A percentile compares a stretch with the other conserved stretches of the same genome.
Conservation (phyloP, 1,140 invertebrate genomes). For the Dinoponera quadriceps region DNA sequence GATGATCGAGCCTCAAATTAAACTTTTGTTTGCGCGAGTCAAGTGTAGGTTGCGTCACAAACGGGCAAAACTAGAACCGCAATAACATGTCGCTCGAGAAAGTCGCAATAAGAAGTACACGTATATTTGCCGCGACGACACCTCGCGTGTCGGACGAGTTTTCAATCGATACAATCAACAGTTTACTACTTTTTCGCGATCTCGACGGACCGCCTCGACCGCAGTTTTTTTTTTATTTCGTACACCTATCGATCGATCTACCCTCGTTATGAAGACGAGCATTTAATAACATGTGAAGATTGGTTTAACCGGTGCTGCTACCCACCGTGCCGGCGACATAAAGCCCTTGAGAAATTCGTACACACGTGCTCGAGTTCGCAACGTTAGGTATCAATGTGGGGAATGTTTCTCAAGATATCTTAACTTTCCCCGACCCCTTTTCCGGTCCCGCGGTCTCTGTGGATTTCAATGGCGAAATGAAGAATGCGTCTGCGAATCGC, state of each 20-base stretch:
- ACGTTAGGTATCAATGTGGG: conserved; percentile 29
- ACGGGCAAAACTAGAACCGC: no score
- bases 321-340: neutral
- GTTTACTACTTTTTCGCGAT: conserved; percentile 23
- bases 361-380: conserved; percentile 2
- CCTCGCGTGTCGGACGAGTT: neutral
- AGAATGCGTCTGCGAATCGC: conserved; percentile 13
- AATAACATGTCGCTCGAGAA: no score
- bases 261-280: neutral
- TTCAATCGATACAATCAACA: conserved; percentile 11
- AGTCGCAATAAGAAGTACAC: no score
- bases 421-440: neutral
- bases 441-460: neutral
- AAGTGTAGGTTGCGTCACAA: neutral
- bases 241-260: neutral
- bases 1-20: neutral
- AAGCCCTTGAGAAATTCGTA: conserved; percentile 26
- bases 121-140: no score
- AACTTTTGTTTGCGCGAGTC: neutral
- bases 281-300: conserved; percentile 12
- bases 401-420: conserved; percentile 31
- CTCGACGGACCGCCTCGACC: neutral
- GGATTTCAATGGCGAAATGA: conserved; percentile 21
- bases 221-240: neutral
- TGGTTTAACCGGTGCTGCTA: neutral